Evolutionary conservation across 2,888 invertebrate genomes (phyloP).

Genomic region (Drosophila acutilabella): DNA sequence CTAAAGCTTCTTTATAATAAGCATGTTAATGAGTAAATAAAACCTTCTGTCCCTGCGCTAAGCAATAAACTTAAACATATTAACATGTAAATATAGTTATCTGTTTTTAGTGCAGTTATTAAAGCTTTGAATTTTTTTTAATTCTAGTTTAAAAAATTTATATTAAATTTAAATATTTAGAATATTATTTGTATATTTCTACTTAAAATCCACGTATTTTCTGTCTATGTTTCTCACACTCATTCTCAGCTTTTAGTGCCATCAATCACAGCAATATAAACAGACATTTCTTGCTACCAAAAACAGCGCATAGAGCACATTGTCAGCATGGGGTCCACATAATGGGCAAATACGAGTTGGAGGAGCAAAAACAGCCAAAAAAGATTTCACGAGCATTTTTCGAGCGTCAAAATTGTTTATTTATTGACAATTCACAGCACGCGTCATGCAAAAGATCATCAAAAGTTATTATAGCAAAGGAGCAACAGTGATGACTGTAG

Average conservation of each 20-base stretch:
- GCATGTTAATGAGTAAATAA: too few species aligned
- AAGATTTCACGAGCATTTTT: constrained; percentile 55
- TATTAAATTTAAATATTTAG: too few species aligned
- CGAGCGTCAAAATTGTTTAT: constrained; percentile 71
- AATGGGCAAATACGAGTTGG: constrained; percentile 14
- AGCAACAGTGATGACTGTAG: neutral
- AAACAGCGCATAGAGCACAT: neutral
- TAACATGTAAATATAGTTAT: too few species aligned
- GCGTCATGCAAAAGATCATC: constrained; percentile 70
- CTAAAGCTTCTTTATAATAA: too few species aligned
- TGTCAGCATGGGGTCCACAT: constrained; percentile 20
- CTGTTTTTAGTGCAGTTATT: too few species aligned
- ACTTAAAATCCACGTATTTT: too few species aligned
- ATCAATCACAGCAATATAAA: constrained; percentile 19
- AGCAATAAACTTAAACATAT: too few species aligned
- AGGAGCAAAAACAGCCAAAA: constrained; percentile 21
- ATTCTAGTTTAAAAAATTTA: too few species aligned
- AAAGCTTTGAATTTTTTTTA: too few species aligned
- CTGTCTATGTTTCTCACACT: neutral
- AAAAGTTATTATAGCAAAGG: constrained; percentile 60
- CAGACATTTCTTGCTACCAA: neutral
- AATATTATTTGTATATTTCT: too few species aligned
- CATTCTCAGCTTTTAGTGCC: neutral
- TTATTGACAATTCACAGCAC: constrained; percentile 79
- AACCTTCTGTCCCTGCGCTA: too few species aligned